Evolutionary conservation across 2,888 invertebrate genomes (phyloP), one percentile per base, ranked within the genome.

Genomic region (Mycalesis mineus): DNA sequence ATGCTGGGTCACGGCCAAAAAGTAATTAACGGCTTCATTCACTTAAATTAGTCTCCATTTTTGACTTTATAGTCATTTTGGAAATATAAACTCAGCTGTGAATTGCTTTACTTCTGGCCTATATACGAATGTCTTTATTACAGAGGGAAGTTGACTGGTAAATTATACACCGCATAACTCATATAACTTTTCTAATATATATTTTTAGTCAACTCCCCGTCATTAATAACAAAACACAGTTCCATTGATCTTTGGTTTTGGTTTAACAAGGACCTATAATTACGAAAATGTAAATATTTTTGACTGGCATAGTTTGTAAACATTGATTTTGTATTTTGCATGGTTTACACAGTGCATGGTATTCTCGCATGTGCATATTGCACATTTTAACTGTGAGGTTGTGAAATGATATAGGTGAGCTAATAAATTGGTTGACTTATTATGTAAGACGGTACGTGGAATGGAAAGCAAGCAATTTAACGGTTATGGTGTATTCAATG

Each of bases 221-320:
- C 15, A 60, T 55, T 57, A 42, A 45, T 31, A 44, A 62, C 54
- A 47, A 56, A 59, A 57, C 48, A 15, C 36, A 33, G 51, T 52
- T 47, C 39, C 58, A 62, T 62, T 29, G 39, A 49, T 33, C 52
- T 52, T 61, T 60, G 60, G 60, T 57, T n/a, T 62, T 60, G 60
- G 51, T 57, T 39, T 60, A 57, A 60, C 54, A 56, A 44, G 22
- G n/a, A 15, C 33, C 33, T 17, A 42, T 42, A 29, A 33, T 28
- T 28, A 15, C 28, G 37, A 37, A 48, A 29, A 51, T 60, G 57
- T 60, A 62, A 42, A 57, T 59, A 57, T 52, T 51, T 36, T 47
- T 17, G 15, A 28, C 31, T 17, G 36, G 28, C 45, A 13, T 48
- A n/a, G 33, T 2, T 22, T 15, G 13, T 33, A 14, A 11, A 29